Base-by-base conservation (phyloP, 53 echinoderm and acorn worm genomes). In the Astropecten irregularis region DNA sequence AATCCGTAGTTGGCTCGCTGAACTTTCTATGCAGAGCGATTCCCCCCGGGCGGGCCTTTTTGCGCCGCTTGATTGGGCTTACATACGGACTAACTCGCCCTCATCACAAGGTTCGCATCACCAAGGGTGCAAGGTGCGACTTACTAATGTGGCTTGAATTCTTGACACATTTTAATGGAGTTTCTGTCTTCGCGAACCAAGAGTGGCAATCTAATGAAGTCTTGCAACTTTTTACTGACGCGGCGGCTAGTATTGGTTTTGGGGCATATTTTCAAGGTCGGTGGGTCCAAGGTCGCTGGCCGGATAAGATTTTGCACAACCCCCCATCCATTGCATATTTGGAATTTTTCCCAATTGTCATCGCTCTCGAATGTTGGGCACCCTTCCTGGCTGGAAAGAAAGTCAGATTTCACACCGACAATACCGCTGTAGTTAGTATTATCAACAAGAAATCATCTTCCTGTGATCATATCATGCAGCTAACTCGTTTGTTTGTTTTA, bases 211-310 rank as follows among this genome's bases (percentile, higher is more conserved):
- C 51, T 22, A 50, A 66, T 27, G 29, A 34, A 1, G 38, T 29
- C 1, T 27, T 88, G 3, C 39, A 82, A 2, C 59, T 88, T 27
- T 88, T 70, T 29, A 70, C 88, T 2, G 71, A 88, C 68, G 72
- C 88, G 30, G 72, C 81, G 3, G 83, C 71, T 16, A 63, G 50
- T 22, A 73, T 88, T 62, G 88, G 88, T 21, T 88, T 71, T 53
- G 88, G 72, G 27, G 83, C 58, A 34, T 82, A 47, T 73, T 73
- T 88, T 49, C 3, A 66, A 39, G 67, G 83, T 2, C 72, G 64
- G n/a, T 83, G 88, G 88, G 38, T 82, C 38, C 84, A 71, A 36
- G 62, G 49, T 0, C 23, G 53, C 36, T 84, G 61, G 72, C 23
- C 86, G 11, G 21, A 46, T 28, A 55, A 18, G 0, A 1, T 55